Percentiles rank a stretch among this genome's conserved stretches.
phyloP scores from a whole-genome alignment of 1,140 invertebrate species.

The Scaptomyza montana region DNA sequence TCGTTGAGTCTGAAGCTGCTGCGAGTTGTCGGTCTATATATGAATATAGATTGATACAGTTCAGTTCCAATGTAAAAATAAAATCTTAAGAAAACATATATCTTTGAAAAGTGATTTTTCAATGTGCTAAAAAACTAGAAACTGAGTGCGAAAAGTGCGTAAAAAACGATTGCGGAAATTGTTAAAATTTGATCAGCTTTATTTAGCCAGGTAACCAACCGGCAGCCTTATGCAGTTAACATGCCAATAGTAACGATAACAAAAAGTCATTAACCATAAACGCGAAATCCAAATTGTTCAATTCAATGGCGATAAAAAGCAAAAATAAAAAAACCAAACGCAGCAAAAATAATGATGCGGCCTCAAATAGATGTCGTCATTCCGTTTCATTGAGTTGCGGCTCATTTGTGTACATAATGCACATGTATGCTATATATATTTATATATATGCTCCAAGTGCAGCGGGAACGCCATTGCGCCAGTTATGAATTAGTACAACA shows the following conservation, averaged over 20 bases:
- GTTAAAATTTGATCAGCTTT: conserved; percentile 9
- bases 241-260: conserved; percentile 50
- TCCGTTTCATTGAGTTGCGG: conserved; percentile 35
- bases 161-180: conserved; percentile 1
- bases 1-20: conserved; percentile 16
- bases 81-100: conserved; percentile 17
- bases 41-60: conserved; percentile 21
- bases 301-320: conserved; percentile 44
- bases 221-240: conserved; percentile 38
- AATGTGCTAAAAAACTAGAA: neutral
- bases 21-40: conserved; percentile 10
- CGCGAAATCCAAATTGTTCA: conserved; percentile 28
- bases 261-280: conserved; percentile 39
- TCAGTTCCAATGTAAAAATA: conserved; percentile 63
- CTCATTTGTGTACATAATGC: neutral
- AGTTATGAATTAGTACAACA: conserved; percentile 65
- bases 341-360: conserved; percentile 27
- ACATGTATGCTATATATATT: conserved; percentile 22
- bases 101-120: conserved; percentile 9
- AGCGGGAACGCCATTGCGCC: conserved; percentile 56
- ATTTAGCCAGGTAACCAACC: conserved; percentile 37
- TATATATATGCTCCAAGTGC: conserved; percentile 38
- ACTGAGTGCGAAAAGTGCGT: neutral
- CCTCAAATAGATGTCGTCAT: conserved; percentile 49
- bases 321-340: conserved; percentile 36